Base-by-base conservation (phyloP, 1,140 invertebrate genomes). In the Heliconius melpomene region DNA sequence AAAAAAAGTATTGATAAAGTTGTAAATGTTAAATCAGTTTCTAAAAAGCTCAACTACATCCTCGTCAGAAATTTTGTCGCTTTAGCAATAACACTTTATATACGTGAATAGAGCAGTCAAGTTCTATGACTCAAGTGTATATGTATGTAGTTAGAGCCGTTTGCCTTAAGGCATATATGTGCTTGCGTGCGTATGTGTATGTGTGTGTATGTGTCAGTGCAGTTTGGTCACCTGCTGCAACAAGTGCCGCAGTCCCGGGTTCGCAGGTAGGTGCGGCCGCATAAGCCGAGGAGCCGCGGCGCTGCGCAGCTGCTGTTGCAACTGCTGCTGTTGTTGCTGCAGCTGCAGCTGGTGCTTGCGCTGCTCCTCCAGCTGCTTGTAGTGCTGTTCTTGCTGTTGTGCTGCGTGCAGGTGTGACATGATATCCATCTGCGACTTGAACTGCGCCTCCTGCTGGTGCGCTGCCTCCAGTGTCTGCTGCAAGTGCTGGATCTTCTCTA, bases 341-440 rank as follows among this genome's bases (percentile, higher is more conserved):
- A 88, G 73, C 78, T 91, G 90, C n/a, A 89, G 74, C 79, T 93
- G 91, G 18, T 91, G 89, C 74, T 90, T 89, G 16, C 89, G 88
- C 81, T 93, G 90, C 74, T 90, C 84, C 94, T 97, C 97, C 16
- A 97, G 87, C 84, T 97, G 96, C 84, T 97, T 96, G 87, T 97
- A 97, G 82, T 96, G 97, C 81, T 97, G 97, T 87, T 97, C 97
- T 87, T 97, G 97, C 85, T 97, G 97, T 84, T 98, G 97, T 0
- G 97, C 97, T 23, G 96, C 96, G 89, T 97, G 97, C 72, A 98
- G 93, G 84, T 96, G 95, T 79, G 94, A 95, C 88, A 96, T 96
- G 78, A 96, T 95, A 88, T 97, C 97, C 90, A 97, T 94, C 89
- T 97, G 96, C 2, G 95, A 96, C 89, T 97, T 97, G 87, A 97